Conservation (phyloP, 2,888 invertebrate genomes). For the Drosophila mulleri region DNA sequence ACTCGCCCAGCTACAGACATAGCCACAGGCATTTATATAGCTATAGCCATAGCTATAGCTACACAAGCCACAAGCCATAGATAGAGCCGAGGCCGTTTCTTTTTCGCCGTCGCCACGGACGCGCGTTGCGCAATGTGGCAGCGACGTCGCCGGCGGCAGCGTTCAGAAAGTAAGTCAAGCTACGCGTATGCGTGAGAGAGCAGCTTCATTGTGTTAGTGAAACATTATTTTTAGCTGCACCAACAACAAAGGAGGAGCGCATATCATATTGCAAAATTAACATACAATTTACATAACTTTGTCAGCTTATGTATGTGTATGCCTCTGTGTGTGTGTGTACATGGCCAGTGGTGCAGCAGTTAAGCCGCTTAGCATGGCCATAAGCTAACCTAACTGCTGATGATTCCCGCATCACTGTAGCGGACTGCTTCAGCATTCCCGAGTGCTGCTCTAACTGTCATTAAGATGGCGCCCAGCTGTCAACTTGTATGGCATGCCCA, state of each 20-base stretch:
- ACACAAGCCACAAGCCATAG: constrained; percentile 26
- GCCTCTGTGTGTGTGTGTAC: neutral
- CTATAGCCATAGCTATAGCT: constrained; percentile 7
- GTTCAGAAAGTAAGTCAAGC: constrained; percentile 69
- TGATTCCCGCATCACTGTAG: constrained; percentile 11
- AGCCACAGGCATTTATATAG: constrained; percentile 25
- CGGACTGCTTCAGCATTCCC: constrained; percentile 11
- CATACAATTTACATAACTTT: constrained; percentile 13
- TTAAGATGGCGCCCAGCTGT: constrained; percentile 73
- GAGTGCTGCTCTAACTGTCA: constrained; percentile 40
- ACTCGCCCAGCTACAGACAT: constrained; percentile 22
- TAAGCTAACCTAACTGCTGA: constrained; percentile 12
- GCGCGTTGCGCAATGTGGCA: constrained; percentile 78
- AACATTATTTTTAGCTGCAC: constrained; percentile 22
- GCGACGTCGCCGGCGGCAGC: constrained; percentile 60
- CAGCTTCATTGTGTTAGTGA: constrained; percentile 29
- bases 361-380: constrained; percentile 17
- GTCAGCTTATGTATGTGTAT: neutral
- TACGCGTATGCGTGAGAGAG: constrained; percentile 56
- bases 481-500: constrained; percentile 47
- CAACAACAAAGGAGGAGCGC: constrained; percentile 16
- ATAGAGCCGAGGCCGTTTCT: constrained; percentile 47
- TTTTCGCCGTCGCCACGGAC: constrained; percentile 30
- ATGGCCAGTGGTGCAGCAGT: constrained; percentile 2
- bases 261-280: constrained; percentile 26